Conservation (phyloP, 2,113 vertebrate species). For the Callospermophilus lateralis region DNA sequence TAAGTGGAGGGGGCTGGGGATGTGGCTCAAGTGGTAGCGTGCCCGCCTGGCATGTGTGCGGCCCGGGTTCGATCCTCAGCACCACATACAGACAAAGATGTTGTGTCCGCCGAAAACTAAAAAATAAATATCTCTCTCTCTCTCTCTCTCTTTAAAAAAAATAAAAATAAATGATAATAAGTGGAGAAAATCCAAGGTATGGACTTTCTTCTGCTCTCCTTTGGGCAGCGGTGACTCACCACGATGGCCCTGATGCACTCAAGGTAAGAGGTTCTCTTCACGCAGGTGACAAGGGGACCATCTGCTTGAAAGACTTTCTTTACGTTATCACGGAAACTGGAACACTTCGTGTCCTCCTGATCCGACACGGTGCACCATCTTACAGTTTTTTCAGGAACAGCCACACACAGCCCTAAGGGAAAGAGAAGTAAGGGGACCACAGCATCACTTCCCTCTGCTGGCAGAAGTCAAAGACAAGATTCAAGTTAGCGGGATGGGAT, state of each 20-base stretch:
- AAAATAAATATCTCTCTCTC: too few species aligned
- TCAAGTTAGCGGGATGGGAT: background rate
- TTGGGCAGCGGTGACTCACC: conserved; percentile 82
- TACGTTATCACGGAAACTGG: conserved; percentile 63
- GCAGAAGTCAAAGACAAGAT: background rate
- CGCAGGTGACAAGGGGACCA: conserved; percentile 76
- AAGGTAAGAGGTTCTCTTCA: conserved; percentile 52
- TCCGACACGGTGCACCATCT: conserved; percentile 86
- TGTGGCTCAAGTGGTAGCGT: too few species aligned
- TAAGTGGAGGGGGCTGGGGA: too few species aligned
- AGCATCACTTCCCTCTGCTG: background rate
- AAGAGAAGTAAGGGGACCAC: background rate
- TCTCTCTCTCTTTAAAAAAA: too few species aligned
- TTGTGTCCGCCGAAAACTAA: too few species aligned
- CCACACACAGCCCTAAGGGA: conserved; percentile 82
- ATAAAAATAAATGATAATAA: too few species aligned
- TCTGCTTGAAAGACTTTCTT: background rate
- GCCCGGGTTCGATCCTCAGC: too few species aligned
- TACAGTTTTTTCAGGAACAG: conserved; percentile 67
- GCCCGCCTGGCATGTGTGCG: too few species aligned
- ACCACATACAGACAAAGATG: too few species aligned
- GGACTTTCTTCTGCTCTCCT: background rate
- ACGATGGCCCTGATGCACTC: conserved; percentile 87
- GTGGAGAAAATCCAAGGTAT: background rate
- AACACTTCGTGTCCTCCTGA: conserved; percentile 21